These are phyloP conservation scores for Zygogramma bicolorata DNA, from an alignment of 2,888 invertebrate genomes.

Conservation along the genomic window DNA sequence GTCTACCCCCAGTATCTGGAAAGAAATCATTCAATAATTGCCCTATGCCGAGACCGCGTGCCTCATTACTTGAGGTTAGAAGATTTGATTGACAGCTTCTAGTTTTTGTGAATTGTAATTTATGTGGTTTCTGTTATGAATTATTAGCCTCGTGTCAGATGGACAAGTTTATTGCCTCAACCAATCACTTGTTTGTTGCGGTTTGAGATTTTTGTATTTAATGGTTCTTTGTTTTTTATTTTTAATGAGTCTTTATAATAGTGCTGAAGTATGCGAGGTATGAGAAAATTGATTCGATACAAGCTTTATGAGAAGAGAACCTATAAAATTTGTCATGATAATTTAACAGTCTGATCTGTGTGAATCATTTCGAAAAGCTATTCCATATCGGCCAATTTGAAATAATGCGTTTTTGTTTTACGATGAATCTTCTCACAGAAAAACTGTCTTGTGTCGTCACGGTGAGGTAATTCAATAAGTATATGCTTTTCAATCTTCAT, in stretches of 20 bases:
- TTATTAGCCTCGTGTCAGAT: constrained; percentile 49
- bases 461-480: neutral
- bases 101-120: constrained; percentile 58
- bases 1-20: constrained; percentile 32
- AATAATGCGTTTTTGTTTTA: neutral
- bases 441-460: neutral
- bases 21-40: constrained; percentile 50
- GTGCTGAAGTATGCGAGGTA: constrained; percentile 41
- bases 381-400: constrained; percentile 3
- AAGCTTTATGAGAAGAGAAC: constrained; percentile 36
- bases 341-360: constrained; percentile 13
- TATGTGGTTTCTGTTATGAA: constrained; percentile 56
- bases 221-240: constrained; percentile 43
- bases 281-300: constrained; percentile 43
- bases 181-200: constrained; percentile 46
- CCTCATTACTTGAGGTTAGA: constrained; percentile 54
- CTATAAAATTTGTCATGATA: constrained; percentile 37
- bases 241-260: constrained; percentile 40
- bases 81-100: constrained; percentile 63
- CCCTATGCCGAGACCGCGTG: constrained; percentile 40
- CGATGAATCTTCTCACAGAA: neutral
- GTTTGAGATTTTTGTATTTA: constrained; percentile 41
- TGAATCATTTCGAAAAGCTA: constrained; percentile 3
- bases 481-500: neutral
- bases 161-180: constrained; percentile 50